Evolutionary conservation across 2,797 vertebrate genomes (phyloP).

Genomic region (Myotis pilosus): DNA sequence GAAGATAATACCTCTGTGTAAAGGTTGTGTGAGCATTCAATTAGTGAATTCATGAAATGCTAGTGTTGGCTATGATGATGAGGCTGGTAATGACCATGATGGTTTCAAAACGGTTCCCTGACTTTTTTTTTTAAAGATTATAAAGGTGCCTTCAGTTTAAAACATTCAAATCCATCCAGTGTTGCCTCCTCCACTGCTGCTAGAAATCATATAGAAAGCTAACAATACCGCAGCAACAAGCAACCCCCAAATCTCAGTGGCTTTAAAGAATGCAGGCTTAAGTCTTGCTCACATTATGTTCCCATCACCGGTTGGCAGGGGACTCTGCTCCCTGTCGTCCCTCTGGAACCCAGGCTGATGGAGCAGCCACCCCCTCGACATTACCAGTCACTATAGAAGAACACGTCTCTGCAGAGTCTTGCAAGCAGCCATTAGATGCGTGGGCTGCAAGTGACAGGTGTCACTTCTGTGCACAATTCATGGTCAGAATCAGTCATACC

Average conservation of each 20-base stretch:
- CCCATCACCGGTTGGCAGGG: neutral
- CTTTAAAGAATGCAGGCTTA: neutral
- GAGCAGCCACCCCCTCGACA: neutral
- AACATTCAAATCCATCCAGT: neutral
- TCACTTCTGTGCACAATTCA: neutral
- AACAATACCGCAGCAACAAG: neutral
- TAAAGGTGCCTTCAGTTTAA: neutral
- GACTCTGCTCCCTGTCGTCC: neutral
- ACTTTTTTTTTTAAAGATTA: neutral
- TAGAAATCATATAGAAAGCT: neutral
- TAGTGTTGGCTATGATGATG: neutral
- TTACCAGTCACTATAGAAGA: neutral
- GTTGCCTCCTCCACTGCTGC: neutral
- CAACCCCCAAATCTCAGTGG: neutral
- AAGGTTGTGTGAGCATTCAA: neutral
- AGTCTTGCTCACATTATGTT: neutral
- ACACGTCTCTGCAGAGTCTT: neutral
- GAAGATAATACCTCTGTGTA: neutral
- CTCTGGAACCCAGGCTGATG: neutral
- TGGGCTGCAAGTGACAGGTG: neutral
- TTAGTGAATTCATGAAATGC: neutral
- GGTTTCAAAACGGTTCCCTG: neutral
- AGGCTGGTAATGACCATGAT: neutral
- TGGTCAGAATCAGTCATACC: neutral
- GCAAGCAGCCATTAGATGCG: neutral